These are phyloP conservation scores for Selene dorsalis DNA, from an alignment of 2,797 vertebrate species.

Conservation along the genomic window DNA sequence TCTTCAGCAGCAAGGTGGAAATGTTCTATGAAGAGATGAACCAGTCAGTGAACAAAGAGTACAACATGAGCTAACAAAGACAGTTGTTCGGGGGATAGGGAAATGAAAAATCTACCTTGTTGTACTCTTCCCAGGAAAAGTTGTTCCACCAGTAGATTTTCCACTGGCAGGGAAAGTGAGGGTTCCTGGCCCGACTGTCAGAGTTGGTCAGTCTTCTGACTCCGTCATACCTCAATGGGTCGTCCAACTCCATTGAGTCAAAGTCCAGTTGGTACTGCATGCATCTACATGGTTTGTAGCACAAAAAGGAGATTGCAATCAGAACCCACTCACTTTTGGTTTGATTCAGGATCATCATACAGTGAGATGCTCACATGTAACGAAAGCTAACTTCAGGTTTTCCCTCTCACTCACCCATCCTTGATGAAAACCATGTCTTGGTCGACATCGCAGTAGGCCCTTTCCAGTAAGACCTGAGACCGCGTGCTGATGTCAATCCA, in stretches of 20 bases:
- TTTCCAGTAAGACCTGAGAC: conserved; percentile 69
- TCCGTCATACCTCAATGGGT: conserved; percentile 5
- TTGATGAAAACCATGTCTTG: not conserved
- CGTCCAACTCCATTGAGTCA: conserved; percentile 55
- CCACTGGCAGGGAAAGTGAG: conserved; percentile 59
- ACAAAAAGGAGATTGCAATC: not conserved
- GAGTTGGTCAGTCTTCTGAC: conserved; percentile 72
- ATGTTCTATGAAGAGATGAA: conserved; percentile 26
- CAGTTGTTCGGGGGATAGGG: not conserved
- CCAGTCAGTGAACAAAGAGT: not conserved
- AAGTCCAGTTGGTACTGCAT: conserved; percentile 33
- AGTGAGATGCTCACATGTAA: too few relatives aligned
- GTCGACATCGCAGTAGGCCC: conserved; percentile 60
- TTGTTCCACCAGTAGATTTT: conserved; percentile 69
- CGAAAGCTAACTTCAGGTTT: not conserved
- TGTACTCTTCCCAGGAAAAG: conserved; percentile 52
- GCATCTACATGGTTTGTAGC: not conserved
- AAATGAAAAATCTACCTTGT: conserved; percentile 38
- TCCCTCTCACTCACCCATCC: conserved; percentile 60
- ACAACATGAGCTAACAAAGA: not conserved
- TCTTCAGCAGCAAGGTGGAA: conserved; percentile 47
- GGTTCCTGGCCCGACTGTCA: conserved; percentile 24
- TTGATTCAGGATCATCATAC: too few relatives aligned
- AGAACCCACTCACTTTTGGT: not conserved
- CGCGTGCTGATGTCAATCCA: conserved; percentile 59